phyloP scores from a whole-genome alignment of 2,888 invertebrate species.

The Lysandra bellargus region DNA sequence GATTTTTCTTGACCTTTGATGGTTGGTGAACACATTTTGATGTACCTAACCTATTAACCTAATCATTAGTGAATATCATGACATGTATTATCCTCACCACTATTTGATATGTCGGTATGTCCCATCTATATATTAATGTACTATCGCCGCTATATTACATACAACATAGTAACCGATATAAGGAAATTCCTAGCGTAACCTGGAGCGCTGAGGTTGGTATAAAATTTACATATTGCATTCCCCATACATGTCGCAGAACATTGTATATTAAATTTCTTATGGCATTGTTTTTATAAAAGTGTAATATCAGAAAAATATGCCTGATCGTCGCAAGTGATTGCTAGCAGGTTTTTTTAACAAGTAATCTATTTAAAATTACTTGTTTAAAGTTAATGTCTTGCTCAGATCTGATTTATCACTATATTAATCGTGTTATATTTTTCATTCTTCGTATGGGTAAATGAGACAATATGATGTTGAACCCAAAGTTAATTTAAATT shows the following conservation, averaged over 20 bases:
- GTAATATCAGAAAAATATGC: background rate
- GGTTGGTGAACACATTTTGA: background rate
- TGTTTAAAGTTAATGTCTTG: too few species aligned
- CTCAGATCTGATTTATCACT: too few species aligned
- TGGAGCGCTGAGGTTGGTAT: constrained; percentile 50
- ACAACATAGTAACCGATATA: constrained; percentile 11
- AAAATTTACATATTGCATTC: constrained; percentile 71
- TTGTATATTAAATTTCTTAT: constrained; percentile 31
- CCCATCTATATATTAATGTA: background rate
- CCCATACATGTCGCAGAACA: constrained; percentile 39
- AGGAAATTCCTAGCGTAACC: constrained; percentile 51
- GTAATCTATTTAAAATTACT: too few species aligned
- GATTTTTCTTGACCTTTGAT: background rate
- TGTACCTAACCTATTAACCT: too few species aligned
- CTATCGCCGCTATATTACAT: background rate
- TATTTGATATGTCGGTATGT: background rate
- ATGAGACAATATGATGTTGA: too few species aligned
- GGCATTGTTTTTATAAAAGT: background rate
- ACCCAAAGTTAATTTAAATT: too few species aligned
- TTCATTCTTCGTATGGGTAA: too few species aligned
- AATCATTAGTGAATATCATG: background rate
- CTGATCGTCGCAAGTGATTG: background rate
- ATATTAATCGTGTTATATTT: too few species aligned
- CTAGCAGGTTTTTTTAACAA: too few species aligned
- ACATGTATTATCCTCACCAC: background rate